phyloP scores from a whole-genome alignment of 2,888 invertebrate species.

The Calephelis perditalis region DNA sequence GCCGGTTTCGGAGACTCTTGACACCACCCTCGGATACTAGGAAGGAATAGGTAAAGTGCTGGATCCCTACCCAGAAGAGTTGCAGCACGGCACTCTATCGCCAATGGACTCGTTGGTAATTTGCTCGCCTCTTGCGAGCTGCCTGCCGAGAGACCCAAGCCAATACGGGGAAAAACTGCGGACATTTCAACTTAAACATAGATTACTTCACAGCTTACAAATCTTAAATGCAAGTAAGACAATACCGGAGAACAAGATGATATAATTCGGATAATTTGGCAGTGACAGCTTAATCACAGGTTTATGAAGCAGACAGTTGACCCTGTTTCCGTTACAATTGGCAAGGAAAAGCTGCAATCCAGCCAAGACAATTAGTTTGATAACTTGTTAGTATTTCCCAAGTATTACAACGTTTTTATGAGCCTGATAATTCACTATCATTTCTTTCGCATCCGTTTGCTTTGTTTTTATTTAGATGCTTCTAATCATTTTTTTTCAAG shows the following conservation, averaged over 20 bases:
- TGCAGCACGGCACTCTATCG: no score
- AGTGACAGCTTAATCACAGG: constrained; percentile 42
- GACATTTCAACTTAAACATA: no score
- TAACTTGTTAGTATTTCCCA: constrained; percentile 10
- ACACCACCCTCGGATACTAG: no score
- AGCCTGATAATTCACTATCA: background rate
- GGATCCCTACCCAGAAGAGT: no score
- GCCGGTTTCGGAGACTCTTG: no score
- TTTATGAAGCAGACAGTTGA: constrained; percentile 37
- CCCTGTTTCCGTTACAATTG: constrained; percentile 36
- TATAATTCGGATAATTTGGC: constrained; percentile 42
- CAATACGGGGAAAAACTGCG: no score
- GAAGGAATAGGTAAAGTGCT: no score
- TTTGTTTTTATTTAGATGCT: background rate
- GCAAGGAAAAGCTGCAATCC: constrained; percentile 31
- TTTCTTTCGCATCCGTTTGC: background rate
- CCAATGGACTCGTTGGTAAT: no score
- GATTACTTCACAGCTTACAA: background rate
- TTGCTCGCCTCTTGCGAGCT: no score
- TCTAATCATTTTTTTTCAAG: no score
- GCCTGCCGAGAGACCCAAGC: no score
- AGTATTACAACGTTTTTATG: constrained; percentile 13
- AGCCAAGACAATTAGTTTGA: constrained; percentile 28
- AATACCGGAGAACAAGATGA: constrained; percentile 4
- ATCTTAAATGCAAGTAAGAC: background rate